Conservation (phyloP, 2,113 vertebrate species). For the Apaloderma vittatum region DNA sequence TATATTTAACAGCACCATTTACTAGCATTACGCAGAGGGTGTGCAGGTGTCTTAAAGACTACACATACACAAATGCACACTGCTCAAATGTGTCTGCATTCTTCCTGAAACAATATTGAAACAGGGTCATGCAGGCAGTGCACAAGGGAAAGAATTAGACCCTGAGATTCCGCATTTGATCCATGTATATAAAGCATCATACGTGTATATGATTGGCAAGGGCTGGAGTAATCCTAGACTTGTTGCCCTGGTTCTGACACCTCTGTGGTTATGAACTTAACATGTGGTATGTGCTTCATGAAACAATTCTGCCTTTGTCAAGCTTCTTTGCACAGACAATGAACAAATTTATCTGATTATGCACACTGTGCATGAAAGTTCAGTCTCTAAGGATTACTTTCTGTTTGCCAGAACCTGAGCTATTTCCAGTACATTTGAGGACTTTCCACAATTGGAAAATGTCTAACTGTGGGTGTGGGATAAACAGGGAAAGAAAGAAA, state of each 20-base stretch:
- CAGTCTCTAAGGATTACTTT: not conserved
- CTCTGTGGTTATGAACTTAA: not conserved
- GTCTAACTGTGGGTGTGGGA: not conserved
- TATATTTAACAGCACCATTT: not conserved
- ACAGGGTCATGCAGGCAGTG: not conserved
- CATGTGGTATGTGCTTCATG: not conserved
- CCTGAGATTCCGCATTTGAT: not conserved
- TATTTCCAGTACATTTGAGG: constrained; percentile 13
- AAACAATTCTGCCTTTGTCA: constrained; percentile 34
- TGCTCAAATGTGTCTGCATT: not conserved
- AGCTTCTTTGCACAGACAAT: not conserved
- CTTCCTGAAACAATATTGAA: not conserved
- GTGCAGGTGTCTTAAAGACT: not conserved
- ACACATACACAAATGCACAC: not conserved
- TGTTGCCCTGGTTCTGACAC: not conserved
- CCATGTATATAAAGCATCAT: not conserved
- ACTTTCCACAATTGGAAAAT: constrained; percentile 17
- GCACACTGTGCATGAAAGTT: not conserved
- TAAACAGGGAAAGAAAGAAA: not conserved
- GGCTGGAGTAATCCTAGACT: not conserved
- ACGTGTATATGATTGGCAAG: not conserved
- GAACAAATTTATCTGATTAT: not conserved
- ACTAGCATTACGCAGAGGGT: fast-evolving
- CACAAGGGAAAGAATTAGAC: not conserved
- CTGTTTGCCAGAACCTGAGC: not conserved